Conservation (phyloP, 2,797 vertebrate genomes). For the Notolepis coatsorum region DNA sequence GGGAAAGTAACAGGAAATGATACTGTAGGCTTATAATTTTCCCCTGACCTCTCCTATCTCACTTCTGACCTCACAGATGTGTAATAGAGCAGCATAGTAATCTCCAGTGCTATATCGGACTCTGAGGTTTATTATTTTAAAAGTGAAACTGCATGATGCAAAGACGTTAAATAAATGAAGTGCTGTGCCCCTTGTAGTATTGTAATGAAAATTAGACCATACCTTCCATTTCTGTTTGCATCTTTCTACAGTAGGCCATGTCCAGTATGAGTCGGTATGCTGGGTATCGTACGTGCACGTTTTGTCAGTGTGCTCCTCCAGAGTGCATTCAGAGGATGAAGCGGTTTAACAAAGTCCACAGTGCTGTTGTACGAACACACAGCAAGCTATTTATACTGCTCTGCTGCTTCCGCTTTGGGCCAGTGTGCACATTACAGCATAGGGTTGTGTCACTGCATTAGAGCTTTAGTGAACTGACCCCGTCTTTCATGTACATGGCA, state of each 20-base stretch:
- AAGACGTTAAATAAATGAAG: no score
- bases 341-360: slow-evolving; percentile 43
- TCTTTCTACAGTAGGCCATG: background rate
- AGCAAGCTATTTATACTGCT: slow-evolving; percentile 5
- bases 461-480: background rate
- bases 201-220: no score
- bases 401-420: background rate
- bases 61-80: no score
- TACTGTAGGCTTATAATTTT: no score
- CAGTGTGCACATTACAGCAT: background rate
- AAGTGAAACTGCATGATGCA: no score
- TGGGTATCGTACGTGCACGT: slow-evolving; percentile 4
- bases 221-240: background rate
- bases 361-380: background rate
- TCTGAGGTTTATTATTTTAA: no score
- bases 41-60: no score
- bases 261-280: background rate
- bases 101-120: no score
- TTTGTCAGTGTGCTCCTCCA: background rate
- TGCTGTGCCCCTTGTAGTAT: no score
- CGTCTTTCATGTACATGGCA: background rate
- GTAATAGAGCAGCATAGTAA: no score
- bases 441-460: no score
- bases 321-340: slow-evolving; percentile 28
- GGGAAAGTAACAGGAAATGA: no score